Evolutionary conservation across 2,797 vertebrate genomes (phyloP).

Genomic region (Sarcoramphus papa): DNA sequence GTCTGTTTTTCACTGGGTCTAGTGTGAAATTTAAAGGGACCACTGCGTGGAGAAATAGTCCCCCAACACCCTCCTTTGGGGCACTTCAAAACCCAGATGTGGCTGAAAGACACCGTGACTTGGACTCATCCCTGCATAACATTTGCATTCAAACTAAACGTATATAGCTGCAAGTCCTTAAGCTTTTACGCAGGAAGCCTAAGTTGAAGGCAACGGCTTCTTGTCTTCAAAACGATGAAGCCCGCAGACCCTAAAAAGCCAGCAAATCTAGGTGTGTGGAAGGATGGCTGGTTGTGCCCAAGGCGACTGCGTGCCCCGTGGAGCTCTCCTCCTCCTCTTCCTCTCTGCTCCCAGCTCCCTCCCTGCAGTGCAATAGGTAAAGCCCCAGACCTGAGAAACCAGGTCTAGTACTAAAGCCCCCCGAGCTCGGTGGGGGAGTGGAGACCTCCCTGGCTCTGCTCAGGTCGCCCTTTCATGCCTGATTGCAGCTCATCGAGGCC

Average conservation of each 20-base stretch:
- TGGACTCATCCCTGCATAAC: background rate
- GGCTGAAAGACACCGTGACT: background rate
- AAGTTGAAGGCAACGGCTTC: background rate
- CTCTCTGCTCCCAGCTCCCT: background rate
- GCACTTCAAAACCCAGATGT: background rate
- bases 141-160: fast-evolving
- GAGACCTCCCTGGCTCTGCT: background rate
- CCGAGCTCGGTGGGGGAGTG: background rate
- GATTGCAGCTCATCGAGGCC: slow-evolving; percentile 54
- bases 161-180: background rate
- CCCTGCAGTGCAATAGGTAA: background rate
- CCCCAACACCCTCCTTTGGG: background rate
- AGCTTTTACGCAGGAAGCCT: background rate
- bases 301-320: background rate
- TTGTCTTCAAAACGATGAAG: background rate
- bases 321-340: background rate
- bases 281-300: background rate
- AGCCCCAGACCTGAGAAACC: background rate
- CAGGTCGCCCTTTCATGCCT: slow-evolving; percentile 50
- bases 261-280: background rate
- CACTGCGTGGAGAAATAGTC: background rate
- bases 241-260: background rate
- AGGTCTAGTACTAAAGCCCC: background rate
- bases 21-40: background rate
- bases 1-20: slow-evolving; percentile 10